These are phyloP conservation scores for Hippocampus zosterae DNA, from an alignment of 2,113 vertebrate species.

Conservation along the genomic window DNA sequence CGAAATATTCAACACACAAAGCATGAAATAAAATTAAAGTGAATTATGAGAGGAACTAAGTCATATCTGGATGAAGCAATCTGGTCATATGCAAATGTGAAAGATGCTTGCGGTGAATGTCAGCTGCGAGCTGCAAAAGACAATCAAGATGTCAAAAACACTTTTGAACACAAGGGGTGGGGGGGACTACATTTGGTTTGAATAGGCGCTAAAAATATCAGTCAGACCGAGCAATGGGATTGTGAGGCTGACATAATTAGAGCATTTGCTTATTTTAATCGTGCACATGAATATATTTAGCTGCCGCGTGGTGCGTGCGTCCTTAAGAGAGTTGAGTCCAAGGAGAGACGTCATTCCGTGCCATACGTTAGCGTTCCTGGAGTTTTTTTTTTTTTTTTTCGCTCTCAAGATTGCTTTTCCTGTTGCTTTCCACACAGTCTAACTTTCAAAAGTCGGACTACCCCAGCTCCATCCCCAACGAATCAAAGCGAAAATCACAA, in stretches of 20 bases:
- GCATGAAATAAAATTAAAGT: neutral
- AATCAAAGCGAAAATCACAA: neutral
- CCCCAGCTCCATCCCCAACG: neutral
- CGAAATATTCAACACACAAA: neutral
- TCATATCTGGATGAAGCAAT: neutral
- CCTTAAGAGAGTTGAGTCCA: neutral
- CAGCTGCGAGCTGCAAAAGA: neutral
- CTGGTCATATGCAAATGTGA: neutral
- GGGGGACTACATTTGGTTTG: neutral
- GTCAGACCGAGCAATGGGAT: neutral
- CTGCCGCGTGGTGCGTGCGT: neutral
- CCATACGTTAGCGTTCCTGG: neutral
- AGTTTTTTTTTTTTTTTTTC: no score
- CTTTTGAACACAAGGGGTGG: neutral
- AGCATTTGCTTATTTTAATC: conserved; percentile 1
- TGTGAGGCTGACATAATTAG: conserved; percentile 2
- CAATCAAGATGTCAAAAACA: neutral
- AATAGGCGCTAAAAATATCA: conserved; percentile 8
- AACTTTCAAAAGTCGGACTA: neutral
- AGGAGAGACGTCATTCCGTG: neutral
- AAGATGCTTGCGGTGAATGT: neutral
- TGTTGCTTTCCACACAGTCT: no score
- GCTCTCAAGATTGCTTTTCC: no score
- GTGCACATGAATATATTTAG: neutral
- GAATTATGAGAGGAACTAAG: neutral